phyloP scores from a whole-genome alignment of 2,113 vertebrate species.

The Upupa epops region DNA sequence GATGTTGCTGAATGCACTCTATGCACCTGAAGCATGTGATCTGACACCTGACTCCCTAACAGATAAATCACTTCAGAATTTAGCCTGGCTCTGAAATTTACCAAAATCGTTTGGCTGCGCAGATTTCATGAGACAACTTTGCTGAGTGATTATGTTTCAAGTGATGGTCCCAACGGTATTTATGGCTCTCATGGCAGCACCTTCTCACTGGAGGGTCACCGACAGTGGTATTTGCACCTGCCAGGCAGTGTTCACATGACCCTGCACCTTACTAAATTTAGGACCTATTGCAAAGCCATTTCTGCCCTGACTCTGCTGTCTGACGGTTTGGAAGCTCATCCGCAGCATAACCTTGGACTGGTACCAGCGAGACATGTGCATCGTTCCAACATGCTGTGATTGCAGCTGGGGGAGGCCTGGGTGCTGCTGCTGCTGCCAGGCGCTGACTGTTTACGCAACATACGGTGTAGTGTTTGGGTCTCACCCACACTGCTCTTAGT shows the following conservation, averaged over 20 bases:
- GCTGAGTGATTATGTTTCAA: not conserved
- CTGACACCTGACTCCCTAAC: not conserved
- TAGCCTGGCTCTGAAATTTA: not conserved
- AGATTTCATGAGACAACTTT: not conserved
- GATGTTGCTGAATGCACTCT: not conserved
- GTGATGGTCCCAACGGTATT: not conserved
- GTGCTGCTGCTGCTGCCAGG: not conserved
- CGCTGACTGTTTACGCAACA: not conserved
- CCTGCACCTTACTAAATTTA: conserved; percentile 40
- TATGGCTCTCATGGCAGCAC: not conserved
- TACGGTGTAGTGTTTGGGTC: not conserved
- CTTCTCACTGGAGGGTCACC: not conserved
- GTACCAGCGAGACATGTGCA: not conserved
- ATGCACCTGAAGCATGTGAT: not conserved
- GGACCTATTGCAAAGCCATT: not conserved
- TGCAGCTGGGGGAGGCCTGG: conserved; percentile 15
- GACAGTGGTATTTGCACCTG: conserved; percentile 38
- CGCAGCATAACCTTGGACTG: not conserved
- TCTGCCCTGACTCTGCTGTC: not conserved
- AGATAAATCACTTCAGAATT: not conserved
- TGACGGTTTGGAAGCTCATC: not conserved
- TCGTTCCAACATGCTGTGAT: accelerated
- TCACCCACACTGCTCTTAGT: not conserved
- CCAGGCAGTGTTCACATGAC: conserved; percentile 15
- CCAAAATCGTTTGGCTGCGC: not conserved